phyloP scores from a whole-genome alignment of 2,888 invertebrate species.

The Lymantria monacha region DNA sequence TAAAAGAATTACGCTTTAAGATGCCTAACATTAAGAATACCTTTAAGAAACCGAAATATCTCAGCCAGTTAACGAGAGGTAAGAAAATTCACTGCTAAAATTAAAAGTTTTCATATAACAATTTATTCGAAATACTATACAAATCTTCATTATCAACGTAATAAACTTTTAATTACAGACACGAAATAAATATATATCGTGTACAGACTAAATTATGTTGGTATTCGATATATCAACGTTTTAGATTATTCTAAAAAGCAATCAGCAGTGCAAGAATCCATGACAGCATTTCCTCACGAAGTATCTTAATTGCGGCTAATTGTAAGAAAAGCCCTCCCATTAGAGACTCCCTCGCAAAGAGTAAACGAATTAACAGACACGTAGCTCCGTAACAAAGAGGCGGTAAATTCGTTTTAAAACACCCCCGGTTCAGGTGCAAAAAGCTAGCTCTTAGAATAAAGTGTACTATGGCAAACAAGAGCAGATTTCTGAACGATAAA shows the following conservation, averaged over 20 bases:
- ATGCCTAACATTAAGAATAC: no score
- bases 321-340: conserved; percentile 74
- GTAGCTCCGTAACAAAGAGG: conserved; percentile 59
- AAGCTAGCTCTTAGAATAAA: conserved; percentile 71
- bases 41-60: no score
- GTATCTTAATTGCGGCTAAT: conserved; percentile 78
- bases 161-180: conserved; percentile 45
- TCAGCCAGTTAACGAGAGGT: no score
- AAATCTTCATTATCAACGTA: conserved; percentile 12
- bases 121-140: no score
- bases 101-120: no score
- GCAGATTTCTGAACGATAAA: conserved; percentile 30
- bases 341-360: conserved; percentile 65
- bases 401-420: conserved; percentile 74
- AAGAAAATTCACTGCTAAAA: no score
- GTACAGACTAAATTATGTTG: conserved; percentile 20
- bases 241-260: no score
- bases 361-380: conserved; percentile 78
- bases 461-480: conserved; percentile 41
- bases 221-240: conserved; percentile 32
- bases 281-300: conserved; percentile 55
- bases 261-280: conserved; percentile 32
- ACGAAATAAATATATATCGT: no score
- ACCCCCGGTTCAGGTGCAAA: conserved; percentile 69
- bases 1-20: no score